Percentiles rank a stretch among this genome's conserved stretches.
phyloP scores from a whole-genome alignment of 2,113 vertebrate species.

The Tiliqua scincoides region DNA sequence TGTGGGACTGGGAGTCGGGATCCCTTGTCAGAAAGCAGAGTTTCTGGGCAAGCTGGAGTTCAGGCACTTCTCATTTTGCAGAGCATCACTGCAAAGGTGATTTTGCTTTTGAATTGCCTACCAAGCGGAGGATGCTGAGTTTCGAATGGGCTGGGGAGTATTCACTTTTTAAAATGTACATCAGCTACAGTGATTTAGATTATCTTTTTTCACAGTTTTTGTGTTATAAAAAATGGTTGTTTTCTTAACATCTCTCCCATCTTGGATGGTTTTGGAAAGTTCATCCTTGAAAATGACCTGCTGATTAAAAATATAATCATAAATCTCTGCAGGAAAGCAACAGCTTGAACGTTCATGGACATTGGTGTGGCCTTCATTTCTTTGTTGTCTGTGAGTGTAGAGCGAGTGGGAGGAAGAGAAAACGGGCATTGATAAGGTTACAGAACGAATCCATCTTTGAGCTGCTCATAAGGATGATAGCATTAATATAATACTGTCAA shows the following conservation, averaged over 20 bases:
- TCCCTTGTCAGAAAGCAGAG: background rate
- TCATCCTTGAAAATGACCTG: constrained; percentile 69
- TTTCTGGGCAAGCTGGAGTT: background rate
- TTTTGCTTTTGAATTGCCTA: background rate
- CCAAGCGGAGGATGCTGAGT: background rate
- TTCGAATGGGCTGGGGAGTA: constrained; percentile 17
- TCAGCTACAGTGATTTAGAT: constrained; percentile 44
- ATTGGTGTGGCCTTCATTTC: constrained; percentile 4
- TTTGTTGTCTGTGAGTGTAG: background rate
- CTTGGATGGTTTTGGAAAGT: constrained; percentile 47
- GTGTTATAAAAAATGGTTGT: constrained; percentile 31
- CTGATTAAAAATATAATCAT: constrained; percentile 51
- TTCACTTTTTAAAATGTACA: constrained; percentile 53
- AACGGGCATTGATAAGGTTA: constrained; percentile 1
- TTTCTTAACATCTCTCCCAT: constrained; percentile 28
- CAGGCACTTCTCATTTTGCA: background rate
- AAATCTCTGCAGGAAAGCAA: constrained; percentile 53
- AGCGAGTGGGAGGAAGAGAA: constrained; percentile 8
- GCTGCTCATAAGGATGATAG: background rate
- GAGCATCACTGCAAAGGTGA: background rate
- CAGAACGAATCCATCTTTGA: constrained; percentile 17
- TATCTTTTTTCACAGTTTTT: constrained; percentile 53
- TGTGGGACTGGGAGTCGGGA: background rate
- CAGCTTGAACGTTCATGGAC: background rate
- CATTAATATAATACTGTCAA: background rate